Evolutionary conservation across 53 echinoderm and acorn worm genomes (phyloP).

Genomic region (Paelopatides confundens): DNA sequence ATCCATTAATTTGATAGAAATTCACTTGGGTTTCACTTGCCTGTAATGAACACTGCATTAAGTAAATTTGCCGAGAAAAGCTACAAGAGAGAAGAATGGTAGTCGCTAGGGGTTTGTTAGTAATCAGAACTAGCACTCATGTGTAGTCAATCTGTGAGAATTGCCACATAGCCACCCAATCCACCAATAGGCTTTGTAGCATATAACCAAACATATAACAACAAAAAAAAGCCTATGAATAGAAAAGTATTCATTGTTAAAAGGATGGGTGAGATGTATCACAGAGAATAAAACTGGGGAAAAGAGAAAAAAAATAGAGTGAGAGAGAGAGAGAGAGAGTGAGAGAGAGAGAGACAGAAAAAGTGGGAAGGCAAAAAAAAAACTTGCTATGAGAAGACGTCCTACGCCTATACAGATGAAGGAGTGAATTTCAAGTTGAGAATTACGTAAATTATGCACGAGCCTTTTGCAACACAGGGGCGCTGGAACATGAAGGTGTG

Average conservation of each 20-base stretch:
- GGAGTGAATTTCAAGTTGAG: conserved; percentile 25
- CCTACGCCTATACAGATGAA: conserved; percentile 28
- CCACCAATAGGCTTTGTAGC: conserved; percentile 39
- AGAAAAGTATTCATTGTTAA: background rate
- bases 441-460: conserved; percentile 48
- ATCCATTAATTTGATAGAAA: conserved; percentile 54
- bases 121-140: conserved; percentile 22
- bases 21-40: conserved; percentile 47
- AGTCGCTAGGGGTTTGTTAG: conserved; percentile 37
- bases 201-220: background rate
- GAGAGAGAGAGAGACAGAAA: background rate
- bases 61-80: conserved; percentile 40
- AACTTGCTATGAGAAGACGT: background rate
- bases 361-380: background rate
- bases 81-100: background rate
- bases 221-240: background rate
- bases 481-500: conserved; percentile 54
- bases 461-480: conserved; percentile 54
- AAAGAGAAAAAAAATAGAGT: background rate
- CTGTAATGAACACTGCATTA: conserved; percentile 51
- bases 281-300: no score
- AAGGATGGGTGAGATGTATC: background rate
- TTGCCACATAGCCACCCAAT: conserved; percentile 18
- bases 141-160: conserved; percentile 34
- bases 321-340: background rate